Base-by-base conservation (phyloP, 2,888 invertebrate genomes). In the Scotopteryx bipunctaria region DNA sequence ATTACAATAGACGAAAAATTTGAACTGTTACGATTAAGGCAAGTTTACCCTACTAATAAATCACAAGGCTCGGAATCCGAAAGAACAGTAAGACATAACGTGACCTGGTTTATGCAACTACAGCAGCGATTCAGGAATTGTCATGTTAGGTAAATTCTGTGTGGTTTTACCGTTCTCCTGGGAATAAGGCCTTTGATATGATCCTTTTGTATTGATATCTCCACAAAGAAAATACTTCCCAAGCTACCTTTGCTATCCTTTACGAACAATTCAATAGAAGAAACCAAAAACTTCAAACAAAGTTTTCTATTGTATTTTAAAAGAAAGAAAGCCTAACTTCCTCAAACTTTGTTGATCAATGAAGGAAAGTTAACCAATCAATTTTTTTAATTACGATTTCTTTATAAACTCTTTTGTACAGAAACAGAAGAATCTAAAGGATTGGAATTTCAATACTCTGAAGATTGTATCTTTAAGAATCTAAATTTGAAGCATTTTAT, bases 301-400 rank as follows among this genome's bases (percentile, higher is more conserved):
- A 62, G 35, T 48, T 57, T 47, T 36, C 47, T 51, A 47, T 56
- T 54, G 58, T 61, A 55, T 59, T 59, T 59, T 46, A 47, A 60
- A 56, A 55, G 44, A 56, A 54, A 32, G 61, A 58, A 58, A 53
- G 56, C 61, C 45, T 46, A 55, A 53, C 59, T 55, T 56, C 51
- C 48, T 48, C 53, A 66, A 73, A 72, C 57, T 70, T 68, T 46
- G 58, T 52, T 60, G 63, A 64, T 67, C 64, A 58, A 61, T 61
- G 65, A 59, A 56, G 61, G 55, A 53, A 74, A 74, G 64, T 74
- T 72, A 61, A 61, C 57, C 62, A 70, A 74, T 73, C 66, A 70
- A 67, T 71, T 71, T 73, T 59, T 65, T 65, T 68, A 69, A 67
- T 71, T 71, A 66, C 55, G 61, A 58, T 55, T 57, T 58, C 58